phyloP scores from a whole-genome alignment of 2,888 invertebrate species.

The Nematopogon swammerdamellus region DNA sequence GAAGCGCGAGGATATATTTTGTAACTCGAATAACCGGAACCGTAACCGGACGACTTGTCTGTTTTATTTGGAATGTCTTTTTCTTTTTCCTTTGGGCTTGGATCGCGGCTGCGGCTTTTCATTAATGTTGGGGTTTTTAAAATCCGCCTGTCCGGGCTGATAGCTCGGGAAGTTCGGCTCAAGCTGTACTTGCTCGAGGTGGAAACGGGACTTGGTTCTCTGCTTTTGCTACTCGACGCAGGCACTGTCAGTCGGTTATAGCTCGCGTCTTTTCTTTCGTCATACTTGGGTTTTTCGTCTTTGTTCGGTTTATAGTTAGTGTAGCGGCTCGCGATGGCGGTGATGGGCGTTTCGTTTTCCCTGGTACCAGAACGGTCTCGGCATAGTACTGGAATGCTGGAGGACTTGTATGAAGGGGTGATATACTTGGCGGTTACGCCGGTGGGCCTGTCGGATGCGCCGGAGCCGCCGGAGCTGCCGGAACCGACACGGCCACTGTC shows the following conservation, averaged over 20 bases:
- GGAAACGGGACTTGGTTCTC: constrained; percentile 56
- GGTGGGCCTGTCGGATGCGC: constrained; percentile 32
- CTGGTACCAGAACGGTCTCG: constrained; percentile 28
- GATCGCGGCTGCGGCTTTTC: constrained; percentile 51
- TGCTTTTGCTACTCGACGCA: constrained; percentile 33
- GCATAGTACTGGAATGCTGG: constrained; percentile 40
- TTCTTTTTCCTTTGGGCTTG: constrained; percentile 52
- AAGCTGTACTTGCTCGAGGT: constrained; percentile 38
- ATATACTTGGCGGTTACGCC: constrained; percentile 45
- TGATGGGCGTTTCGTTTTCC: constrained; percentile 37
- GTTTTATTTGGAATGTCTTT: constrained; percentile 56
- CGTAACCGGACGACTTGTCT: constrained; percentile 52
- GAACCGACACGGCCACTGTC: constrained; percentile 25
- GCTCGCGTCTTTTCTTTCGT: constrained; percentile 31
- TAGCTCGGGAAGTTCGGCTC: constrained; percentile 38
- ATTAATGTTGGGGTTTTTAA: constrained; percentile 21
- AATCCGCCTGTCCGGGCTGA: constrained; percentile 46
- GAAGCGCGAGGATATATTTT: constrained; percentile 49
- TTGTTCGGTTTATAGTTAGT: constrained; percentile 26
- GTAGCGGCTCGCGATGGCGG: constrained; percentile 40
- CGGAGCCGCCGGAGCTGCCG: constrained; percentile 19
- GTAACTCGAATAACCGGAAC: constrained; percentile 39
- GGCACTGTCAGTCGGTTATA: constrained; percentile 46
- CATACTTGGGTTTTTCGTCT: constrained; percentile 19
- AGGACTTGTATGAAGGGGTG: constrained; percentile 42